Evolutionary conservation across 2,888 invertebrate genomes (phyloP), one percentile per base, ranked within the genome.

Genomic region (Nomada flava): DNA sequence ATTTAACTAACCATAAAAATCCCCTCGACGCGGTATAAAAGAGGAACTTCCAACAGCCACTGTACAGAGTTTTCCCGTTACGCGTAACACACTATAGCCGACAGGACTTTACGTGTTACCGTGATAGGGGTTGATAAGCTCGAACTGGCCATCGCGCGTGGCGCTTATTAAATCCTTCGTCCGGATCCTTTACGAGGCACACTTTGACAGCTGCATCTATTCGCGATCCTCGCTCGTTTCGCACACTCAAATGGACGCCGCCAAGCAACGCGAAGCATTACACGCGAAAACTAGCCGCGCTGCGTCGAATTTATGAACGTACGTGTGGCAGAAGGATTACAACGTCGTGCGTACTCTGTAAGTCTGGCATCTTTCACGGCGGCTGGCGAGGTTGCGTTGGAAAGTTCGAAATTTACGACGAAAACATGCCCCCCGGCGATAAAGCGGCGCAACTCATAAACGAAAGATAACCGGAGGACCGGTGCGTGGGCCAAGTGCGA

Each of bases 391-490:
- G 83, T 80, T 82, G 84, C 83, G 86, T 72, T 81, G 79, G 85
- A 85, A 91, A 90, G 87, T 91, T 90, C 71, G 84, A 84, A 89
- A 91, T 92, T 91, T 91, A 92, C 89, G 91, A 89, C 87, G 89
- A 91, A 91, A 91, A 91, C 91, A 92, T 90, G 91, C 89, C 89
- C 79, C 2, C 47, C 79, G 84, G 79, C 90, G 89, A 89, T 91
- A 91, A 91, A 90, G 89, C 88, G 87, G 85, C 87, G 77, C 78
- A 84, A 88, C 90, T 91, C 90, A 91, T 91, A 91, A 91, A 90
- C 86, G 90, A 85, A 87, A 89, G 89, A 89, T 91, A 90, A 91
- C 89, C 85, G 80, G 81, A 50, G 71, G 60, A 59, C 52, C 29
- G 52, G 69, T 78, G 78, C 67, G 76, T 63, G 75, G 76, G 11